Conservation (phyloP, 2,113 vertebrate genomes). For the Tretioscincus oriximinensis region DNA sequence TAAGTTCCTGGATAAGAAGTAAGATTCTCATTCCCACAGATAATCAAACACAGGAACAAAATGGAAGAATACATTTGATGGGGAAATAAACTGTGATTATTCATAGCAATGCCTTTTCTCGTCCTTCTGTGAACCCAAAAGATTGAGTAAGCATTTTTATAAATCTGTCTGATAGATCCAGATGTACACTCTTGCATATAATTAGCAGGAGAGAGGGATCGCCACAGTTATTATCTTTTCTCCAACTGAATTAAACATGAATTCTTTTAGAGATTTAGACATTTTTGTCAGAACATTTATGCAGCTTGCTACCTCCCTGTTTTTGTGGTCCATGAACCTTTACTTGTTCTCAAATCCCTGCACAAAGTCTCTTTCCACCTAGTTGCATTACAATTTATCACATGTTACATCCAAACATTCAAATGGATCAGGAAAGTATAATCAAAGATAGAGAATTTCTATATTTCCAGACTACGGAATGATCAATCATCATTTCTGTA, state of each 20-base stretch:
- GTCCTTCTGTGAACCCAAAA: not conserved
- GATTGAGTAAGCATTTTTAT: not conserved
- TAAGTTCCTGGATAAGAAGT: constrained; percentile 3
- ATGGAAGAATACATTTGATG: not conserved
- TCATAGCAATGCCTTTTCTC: not conserved
- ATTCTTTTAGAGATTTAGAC: not conserved
- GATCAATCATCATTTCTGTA: too few species aligned
- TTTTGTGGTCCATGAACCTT: not conserved
- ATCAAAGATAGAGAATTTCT: too few species aligned
- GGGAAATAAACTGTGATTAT: not conserved
- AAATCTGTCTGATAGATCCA: not conserved
- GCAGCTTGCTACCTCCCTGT: not conserved
- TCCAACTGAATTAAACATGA: not conserved
- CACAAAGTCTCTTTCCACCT: not conserved
- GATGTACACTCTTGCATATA: not conserved
- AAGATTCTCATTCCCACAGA: not conserved
- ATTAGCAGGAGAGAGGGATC: not conserved
- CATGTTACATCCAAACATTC: not conserved
- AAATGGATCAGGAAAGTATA: not conserved
- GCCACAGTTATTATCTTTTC: not conserved
- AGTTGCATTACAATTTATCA: not conserved
- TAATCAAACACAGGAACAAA: not conserved
- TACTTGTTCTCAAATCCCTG: not conserved
- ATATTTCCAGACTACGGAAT: too few species aligned
- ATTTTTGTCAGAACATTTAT: not conserved